phyloP scores from a whole-genome alignment of 2,113 vertebrate species.

The Pungitius pungitius region DNA sequence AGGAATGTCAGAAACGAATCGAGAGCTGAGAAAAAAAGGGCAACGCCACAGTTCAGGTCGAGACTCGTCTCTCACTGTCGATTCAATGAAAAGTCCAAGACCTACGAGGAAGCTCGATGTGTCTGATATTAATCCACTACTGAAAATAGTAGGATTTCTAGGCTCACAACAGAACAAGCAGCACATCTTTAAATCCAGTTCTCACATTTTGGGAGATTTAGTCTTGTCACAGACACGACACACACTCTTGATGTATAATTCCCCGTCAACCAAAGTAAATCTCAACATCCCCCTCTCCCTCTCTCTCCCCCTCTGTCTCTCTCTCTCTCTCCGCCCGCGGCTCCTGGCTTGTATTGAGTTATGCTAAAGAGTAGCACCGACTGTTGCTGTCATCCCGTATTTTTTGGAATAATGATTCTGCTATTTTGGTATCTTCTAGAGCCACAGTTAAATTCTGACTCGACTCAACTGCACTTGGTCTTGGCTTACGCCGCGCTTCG shows the following conservation, averaged over 20 bases:
- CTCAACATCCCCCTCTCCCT: slow-evolving; percentile 42
- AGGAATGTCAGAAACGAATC: background rate
- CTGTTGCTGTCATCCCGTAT: slow-evolving; percentile 23
- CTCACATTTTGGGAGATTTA: slow-evolving; percentile 53
- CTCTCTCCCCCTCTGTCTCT: slow-evolving; percentile 11
- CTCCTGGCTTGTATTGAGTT: slow-evolving; percentile 39
- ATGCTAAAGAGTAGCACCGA: slow-evolving; percentile 29
- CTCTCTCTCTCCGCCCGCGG: background rate
- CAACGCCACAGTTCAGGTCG: background rate
- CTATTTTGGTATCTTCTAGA: slow-evolving; percentile 33
- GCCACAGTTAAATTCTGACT: background rate
- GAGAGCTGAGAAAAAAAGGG: too few species aligned
- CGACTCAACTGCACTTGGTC: background rate
- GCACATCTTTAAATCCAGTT: slow-evolving; percentile 47
- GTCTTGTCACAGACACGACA: slow-evolving; percentile 44
- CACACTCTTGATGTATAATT: slow-evolving; percentile 51
- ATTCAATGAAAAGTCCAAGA: background rate
- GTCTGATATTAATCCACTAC: background rate
- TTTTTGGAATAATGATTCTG: slow-evolving; percentile 16
- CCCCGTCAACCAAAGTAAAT: slow-evolving; percentile 56
- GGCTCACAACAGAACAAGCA: slow-evolving; percentile 43
- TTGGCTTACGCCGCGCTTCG: background rate
- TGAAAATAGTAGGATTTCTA: slow-evolving; percentile 30
- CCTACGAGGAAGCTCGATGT: background rate
- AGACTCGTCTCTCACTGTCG: background rate